Percentiles rank a stretch among this genome's conserved stretches.
Conservation (phyloP, 2,888 invertebrate species). For the Hypomecis punctinalis region DNA sequence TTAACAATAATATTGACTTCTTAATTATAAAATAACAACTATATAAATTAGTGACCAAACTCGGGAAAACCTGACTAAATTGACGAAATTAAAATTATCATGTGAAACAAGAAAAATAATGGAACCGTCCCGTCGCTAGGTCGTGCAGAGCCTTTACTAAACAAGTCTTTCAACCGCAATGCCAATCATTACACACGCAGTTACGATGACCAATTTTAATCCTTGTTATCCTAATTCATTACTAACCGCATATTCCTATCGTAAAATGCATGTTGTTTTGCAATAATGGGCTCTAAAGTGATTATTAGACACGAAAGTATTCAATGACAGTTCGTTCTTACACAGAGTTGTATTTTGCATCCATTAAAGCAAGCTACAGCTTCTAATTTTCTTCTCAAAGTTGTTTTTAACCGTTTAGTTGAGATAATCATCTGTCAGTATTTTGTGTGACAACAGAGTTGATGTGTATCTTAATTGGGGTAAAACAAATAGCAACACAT, state of each 20-base stretch:
- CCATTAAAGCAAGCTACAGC: constrained; percentile 20
- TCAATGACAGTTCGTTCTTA: constrained; percentile 14
- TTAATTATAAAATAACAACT: neutral
- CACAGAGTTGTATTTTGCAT: constrained; percentile 3
- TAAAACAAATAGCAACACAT: constrained; percentile 54
- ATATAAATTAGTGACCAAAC: constrained; percentile 2
- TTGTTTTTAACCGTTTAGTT: neutral
- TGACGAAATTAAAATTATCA: neutral
- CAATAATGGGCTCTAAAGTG: constrained; percentile 21
- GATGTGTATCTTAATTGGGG: constrained; percentile 24
- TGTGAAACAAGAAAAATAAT: constrained; percentile 12
- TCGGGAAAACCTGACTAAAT: neutral
- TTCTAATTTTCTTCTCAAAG: neutral
- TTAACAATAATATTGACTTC: neutral
- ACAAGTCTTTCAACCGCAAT: constrained; percentile 56
- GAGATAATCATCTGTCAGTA: neutral
- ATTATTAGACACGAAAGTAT: constrained; percentile 9
- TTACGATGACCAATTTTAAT: constrained; percentile 46
- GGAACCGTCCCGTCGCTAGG: constrained; percentile 49
- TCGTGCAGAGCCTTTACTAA: constrained; percentile 56
- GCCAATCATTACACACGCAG: constrained; percentile 60
- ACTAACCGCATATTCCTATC: constrained; percentile 27
- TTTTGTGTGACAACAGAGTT: constrained; percentile 25
- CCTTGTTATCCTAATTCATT: constrained; percentile 16
- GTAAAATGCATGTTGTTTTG: constrained; percentile 31